These are phyloP conservation scores for Fistularia commersonii DNA, from an alignment of 2,797 vertebrate species.

Conservation along the genomic window DNA sequence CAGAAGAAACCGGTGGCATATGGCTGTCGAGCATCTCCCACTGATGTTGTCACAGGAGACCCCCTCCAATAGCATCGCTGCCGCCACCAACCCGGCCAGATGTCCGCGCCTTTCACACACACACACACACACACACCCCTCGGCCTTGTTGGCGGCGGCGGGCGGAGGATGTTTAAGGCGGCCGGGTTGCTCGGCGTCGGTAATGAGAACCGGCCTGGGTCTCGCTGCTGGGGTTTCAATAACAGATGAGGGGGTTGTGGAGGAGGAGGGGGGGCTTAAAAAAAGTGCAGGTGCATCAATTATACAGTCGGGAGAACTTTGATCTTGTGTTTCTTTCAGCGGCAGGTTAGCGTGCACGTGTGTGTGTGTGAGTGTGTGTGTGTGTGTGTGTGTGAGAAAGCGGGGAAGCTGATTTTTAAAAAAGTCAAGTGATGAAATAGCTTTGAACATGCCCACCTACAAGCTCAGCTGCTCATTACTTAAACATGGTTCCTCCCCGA, in stretches of 20 bases:
- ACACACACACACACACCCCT: too few species aligned
- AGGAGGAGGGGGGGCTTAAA: too few species aligned
- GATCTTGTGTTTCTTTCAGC: constrained; percentile 19
- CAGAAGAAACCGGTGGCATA: constrained; percentile 61
- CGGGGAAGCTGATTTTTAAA: constrained; percentile 12
- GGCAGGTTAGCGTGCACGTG: constrained; percentile 1
- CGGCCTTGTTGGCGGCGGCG: constrained; percentile 14
- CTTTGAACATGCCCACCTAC: constrained; percentile 47
- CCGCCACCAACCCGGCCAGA: constrained; percentile 55
- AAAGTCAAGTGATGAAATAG: constrained; percentile 40
- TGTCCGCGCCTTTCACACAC: constrained; percentile 51
- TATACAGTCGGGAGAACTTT: constrained; percentile 38
- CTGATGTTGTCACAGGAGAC: constrained; percentile 61
- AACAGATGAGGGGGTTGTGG: constrained; percentile 53
- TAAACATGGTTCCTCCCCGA: not conserved
- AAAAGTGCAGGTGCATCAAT: constrained; percentile 50
- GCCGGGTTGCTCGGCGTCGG: constrained; percentile 19
- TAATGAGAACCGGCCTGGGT: constrained; percentile 58
- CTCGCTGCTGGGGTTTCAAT: constrained; percentile 47
- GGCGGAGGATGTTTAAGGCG: constrained; percentile 31
- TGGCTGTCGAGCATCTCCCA: constrained; percentile 55
- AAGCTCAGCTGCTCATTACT: constrained; percentile 17
- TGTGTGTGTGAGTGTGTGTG: constrained; percentile 32
- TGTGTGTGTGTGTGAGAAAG: constrained; percentile 5
- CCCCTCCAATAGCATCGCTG: constrained; percentile 22